phyloP scores from a whole-genome alignment of 1,140 invertebrate species.

The Planococcus citri region DNA sequence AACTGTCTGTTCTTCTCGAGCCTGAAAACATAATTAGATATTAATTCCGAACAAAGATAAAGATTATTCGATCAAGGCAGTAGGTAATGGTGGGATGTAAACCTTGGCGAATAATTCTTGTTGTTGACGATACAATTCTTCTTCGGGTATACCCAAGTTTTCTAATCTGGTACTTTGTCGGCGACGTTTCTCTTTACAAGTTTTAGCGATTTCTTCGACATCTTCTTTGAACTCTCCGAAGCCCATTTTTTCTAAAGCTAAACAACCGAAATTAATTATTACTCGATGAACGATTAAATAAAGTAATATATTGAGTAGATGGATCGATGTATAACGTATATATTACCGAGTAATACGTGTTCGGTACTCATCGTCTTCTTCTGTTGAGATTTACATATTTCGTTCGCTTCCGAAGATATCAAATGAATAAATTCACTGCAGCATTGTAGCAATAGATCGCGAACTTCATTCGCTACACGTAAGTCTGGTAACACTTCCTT shows the following conservation, averaged over 20 bases:
- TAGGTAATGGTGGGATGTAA: no score
- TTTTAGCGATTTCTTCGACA: conserved; percentile 83
- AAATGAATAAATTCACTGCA: conserved; percentile 97
- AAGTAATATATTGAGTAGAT: not conserved
- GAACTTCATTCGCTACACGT: conserved; percentile 86
- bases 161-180: conserved; percentile 86
- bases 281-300: no score
- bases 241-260: conserved; percentile 84
- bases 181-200: conserved; percentile 90
- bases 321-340: not conserved
- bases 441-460: conserved; percentile 89
- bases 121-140: conserved; percentile 89
- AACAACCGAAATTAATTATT: no score
- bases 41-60: no score
- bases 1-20: conserved; percentile 76
- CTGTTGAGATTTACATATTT: conserved; percentile 88
- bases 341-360: conserved; percentile 73
- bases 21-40: conserved; percentile 45
- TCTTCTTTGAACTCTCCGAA: conserved; percentile 88
- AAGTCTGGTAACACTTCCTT: conserved; percentile 89
- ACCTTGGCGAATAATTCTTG: conserved; percentile 95
- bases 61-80: no score
- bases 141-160: conserved; percentile 94
- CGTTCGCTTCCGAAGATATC: conserved; percentile 91
- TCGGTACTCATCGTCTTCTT: conserved; percentile 98